Conservation (phyloP, 2,888 invertebrate genomes). For the Eremobia ochroleuca region DNA sequence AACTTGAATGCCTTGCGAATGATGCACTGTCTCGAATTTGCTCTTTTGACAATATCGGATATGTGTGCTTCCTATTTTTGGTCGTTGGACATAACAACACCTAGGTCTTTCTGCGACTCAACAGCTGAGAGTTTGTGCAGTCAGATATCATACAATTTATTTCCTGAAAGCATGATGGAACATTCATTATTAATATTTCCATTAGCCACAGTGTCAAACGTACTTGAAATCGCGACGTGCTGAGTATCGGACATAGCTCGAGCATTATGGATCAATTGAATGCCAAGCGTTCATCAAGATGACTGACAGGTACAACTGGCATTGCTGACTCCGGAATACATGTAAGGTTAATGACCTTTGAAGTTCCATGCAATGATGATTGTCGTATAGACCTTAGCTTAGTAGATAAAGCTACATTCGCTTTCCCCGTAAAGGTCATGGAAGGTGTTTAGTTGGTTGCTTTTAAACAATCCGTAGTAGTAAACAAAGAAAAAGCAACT, state of each 20-base stretch:
- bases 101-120: too few species aligned
- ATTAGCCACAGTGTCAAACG: slow-evolving; percentile 26
- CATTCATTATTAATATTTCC: slow-evolving; percentile 12
- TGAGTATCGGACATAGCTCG: slow-evolving; percentile 20
- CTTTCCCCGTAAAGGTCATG: slow-evolving; percentile 8
- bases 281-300: slow-evolving; percentile 50
- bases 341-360: slow-evolving; percentile 38
- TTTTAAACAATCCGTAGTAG: slow-evolving; percentile 8
- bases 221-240: slow-evolving; percentile 26
- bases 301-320: slow-evolving; percentile 52
- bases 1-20: too few species aligned
- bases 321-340: slow-evolving; percentile 27
- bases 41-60: too few species aligned
- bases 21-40: too few species aligned
- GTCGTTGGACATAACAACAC: too few species aligned
- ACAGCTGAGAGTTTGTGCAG: too few species aligned
- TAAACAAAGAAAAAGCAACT: slow-evolving; percentile 3
- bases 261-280: slow-evolving; percentile 58
- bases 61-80: too few species aligned
- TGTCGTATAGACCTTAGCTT: not conserved
- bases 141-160: not conserved
- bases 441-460: not conserved
- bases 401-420: slow-evolving; percentile 9
- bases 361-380: slow-evolving; percentile 19
- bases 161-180: not conserved